Evolutionary conservation across 2,797 vertebrate genomes (phyloP).

Genomic region (Schizopygopsis malacanthus): DNA sequence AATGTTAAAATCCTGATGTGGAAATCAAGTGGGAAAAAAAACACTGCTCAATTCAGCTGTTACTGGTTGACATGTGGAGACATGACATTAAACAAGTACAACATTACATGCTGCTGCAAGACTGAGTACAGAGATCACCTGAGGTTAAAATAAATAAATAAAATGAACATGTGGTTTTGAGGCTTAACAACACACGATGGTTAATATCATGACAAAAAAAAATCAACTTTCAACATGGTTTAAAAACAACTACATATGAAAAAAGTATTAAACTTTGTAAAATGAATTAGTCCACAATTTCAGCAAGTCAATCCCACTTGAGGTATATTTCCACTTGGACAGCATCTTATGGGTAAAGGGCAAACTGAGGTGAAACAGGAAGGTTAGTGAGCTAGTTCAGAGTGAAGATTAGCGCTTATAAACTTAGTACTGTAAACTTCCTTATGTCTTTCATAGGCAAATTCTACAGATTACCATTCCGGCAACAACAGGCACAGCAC

Average conservation of each 20-base stretch:
- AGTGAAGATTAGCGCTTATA: slow-evolving; percentile 12
- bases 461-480: slow-evolving; percentile 36
- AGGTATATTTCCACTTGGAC: background rate
- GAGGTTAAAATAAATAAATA: slow-evolving; percentile 14
- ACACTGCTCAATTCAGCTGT: slow-evolving; percentile 56
- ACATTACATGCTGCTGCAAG: slow-evolving; percentile 37
- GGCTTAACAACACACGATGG: background rate
- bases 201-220: background rate
- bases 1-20: slow-evolving; percentile 2
- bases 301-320: background rate
- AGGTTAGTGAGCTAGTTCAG: background rate
- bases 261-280: background rate
- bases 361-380: slow-evolving; percentile 7
- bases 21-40: background rate
- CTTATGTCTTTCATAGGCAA: slow-evolving; percentile 36
- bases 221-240: background rate
- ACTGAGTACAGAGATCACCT: slow-evolving; percentile 31
- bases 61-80: slow-evolving; percentile 65
- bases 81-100: slow-evolving; percentile 57
- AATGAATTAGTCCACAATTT: background rate
- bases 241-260: background rate
- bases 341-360: background rate
- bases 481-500: background rate
- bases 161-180: background rate
- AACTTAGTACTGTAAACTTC: slow-evolving; percentile 19